A percentile compares a stretch with the other conserved stretches of the same genome.
Conservation (phyloP, 2,888 invertebrate species). For the Aleiodes testaceus region DNA sequence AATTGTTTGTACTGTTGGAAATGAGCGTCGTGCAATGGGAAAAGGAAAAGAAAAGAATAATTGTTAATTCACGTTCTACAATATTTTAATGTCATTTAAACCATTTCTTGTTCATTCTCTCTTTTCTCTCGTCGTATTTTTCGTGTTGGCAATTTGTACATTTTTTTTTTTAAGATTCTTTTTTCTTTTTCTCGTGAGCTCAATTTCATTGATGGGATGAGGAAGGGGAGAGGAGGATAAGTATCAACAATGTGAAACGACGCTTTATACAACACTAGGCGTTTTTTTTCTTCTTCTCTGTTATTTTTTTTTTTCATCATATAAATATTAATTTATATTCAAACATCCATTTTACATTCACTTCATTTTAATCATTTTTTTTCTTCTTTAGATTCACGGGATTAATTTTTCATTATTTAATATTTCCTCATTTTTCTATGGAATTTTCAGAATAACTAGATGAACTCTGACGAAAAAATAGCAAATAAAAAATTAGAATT, state of each 20-base stretch:
- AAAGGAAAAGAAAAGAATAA: slow-evolving; percentile 1
- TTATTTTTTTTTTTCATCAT: slow-evolving; percentile 20
- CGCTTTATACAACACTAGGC: slow-evolving; percentile 22
- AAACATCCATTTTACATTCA: slow-evolving; percentile 54
- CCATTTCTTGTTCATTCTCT: slow-evolving; percentile 4
- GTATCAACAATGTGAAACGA: slow-evolving; percentile 35
- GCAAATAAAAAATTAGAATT: slow-evolving; percentile 44
- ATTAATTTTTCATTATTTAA: not conserved
- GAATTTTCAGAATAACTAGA: slow-evolving; percentile 18
- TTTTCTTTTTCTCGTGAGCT: slow-evolving; percentile 25
- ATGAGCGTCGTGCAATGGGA: slow-evolving; percentile 16
- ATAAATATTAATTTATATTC: slow-evolving; percentile 50
- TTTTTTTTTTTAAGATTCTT: slow-evolving; percentile 14
- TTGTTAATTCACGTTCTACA: not conserved
- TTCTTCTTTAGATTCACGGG: slow-evolving; percentile 1
- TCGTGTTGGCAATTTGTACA: slow-evolving; percentile 36
- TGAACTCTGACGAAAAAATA: slow-evolving; percentile 3
- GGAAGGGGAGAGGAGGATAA: not conserved
- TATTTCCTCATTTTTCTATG: not conserved
- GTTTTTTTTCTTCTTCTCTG: not conserved
- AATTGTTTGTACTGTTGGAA: slow-evolving; percentile 50
- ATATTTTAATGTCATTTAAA: slow-evolving; percentile 14
- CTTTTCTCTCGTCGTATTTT: slow-evolving; percentile 1
- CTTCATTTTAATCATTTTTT: slow-evolving; percentile 25
- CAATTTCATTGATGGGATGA: not conserved